Percentiles rank a stretch among this genome's conserved stretches.
phyloP scores from a whole-genome alignment of 2,797 vertebrate genomes.

The Apogon hyalosoma region DNA sequence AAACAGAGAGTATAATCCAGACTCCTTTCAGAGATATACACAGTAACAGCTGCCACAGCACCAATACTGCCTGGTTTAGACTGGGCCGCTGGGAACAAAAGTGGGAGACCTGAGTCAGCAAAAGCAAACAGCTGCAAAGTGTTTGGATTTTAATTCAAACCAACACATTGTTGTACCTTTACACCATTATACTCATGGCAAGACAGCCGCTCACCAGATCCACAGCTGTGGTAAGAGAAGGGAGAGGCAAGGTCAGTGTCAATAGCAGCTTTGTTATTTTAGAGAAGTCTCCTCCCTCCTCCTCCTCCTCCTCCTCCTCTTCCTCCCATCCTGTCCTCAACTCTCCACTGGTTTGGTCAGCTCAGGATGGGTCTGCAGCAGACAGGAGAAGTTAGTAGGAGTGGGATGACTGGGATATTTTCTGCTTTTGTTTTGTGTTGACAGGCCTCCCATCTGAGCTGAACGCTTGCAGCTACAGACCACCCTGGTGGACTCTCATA shows the following conservation, averaged over 20 bases:
- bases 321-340: not conserved
- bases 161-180: conserved; percentile 24
- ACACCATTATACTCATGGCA: conserved; percentile 4
- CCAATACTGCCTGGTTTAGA: not conserved
- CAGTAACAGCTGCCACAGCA: not conserved
- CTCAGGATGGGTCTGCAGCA: conserved; percentile 7
- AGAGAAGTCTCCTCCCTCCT: conserved; percentile 21
- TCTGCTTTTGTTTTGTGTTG: conserved; percentile 61
- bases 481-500: conserved; percentile 69
- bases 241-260: conserved; percentile 27
- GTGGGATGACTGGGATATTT: conserved; percentile 44
- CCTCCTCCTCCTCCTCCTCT: conserved; percentile 3
- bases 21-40: conserved; percentile 20
- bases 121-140: conserved; percentile 39
- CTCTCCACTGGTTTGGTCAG: not conserved
- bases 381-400: conserved; percentile 37
- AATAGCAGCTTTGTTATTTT: conserved; percentile 54
- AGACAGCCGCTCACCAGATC: conserved; percentile 5
- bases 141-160: conserved; percentile 22
- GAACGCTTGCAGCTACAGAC: conserved; percentile 51
- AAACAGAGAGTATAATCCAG: conserved; percentile 10
- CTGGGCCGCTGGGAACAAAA: not conserved
- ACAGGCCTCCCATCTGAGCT: conserved; percentile 60
- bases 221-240: not conserved
- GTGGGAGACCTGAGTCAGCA: conserved; percentile 15